Evolutionary conservation across 1,140 invertebrate species (phyloP), one percentile per base, ranked within the genome.

Genomic region (Harpegnathos saltator): DNA sequence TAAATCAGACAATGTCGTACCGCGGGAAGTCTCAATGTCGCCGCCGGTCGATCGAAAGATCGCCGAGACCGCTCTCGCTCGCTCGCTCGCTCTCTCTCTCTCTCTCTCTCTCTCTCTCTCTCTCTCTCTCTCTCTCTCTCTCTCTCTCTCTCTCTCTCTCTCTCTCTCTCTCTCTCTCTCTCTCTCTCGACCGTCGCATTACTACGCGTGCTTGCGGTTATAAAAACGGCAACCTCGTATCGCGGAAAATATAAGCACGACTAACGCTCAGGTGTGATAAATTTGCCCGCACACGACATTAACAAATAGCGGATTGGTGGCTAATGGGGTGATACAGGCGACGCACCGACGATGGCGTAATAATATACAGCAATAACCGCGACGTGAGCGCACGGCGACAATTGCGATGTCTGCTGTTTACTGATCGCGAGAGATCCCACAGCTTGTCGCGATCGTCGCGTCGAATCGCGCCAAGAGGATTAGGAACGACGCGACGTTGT

Each of bases 271-370:
- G 78, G 80, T 80, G 84, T 82, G 59, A 88, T 88, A 87, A 87
- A 87, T 87, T 87, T 80, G 84, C 87, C 83, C 74, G 68, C 38
- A 56, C 63, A 56, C 63, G 86, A 87, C 86, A 50, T 87, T 87
- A 87, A 87, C 86, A 82, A 87, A 87, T 84, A 50, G 82, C 68
- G 56, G 54, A n/a, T n/a, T n/a, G 54, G 66, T 44, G 61, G 38
- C 84, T 80, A 87, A 84, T 77, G 66, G 65, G 26, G 54, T n/a
- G 24, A 54, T 58, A 81, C 52, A 81, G 52, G 44, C 72, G 58
- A 63, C 85, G 72, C 85, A 72, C 29, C 58, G 71, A 73, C 78
- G 78, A 58, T 63, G 82, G 29, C n/a, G 81, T 9, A 65, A 78
- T 87, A 81, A 87, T 58, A 87, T 58, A 81, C 62, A 85, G 77